Evolutionary conservation across 2,888 invertebrate genomes (phyloP).

Genomic region (Salticus scenicus): DNA sequence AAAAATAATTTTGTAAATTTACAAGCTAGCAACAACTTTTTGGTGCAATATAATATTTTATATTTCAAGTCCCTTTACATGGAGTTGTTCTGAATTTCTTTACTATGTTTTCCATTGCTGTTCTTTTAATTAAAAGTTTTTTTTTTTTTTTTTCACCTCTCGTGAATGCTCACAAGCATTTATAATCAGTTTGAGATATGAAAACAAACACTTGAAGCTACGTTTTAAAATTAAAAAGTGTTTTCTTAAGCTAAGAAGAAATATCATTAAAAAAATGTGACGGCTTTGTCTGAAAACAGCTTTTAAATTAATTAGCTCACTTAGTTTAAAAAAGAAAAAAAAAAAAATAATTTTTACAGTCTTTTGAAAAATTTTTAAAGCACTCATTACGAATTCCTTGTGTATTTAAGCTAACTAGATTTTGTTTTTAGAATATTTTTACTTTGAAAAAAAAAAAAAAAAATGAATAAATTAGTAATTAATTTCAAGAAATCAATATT

Average conservation of each 20-base stretch:
- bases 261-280: neutral
- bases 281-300: conserved; percentile 10
- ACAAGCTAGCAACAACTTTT: no score
- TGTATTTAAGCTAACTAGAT: neutral
- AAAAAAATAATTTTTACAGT: neutral
- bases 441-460: neutral
- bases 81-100: no score
- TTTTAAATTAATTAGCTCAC: conserved; percentile 66
- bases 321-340: conserved; percentile 46
- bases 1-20: no score
- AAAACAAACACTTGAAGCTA: neutral
- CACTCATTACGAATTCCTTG: neutral
- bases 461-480: no score
- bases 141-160: no score
- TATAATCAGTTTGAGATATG: neutral
- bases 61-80: no score
- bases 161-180: neutral
- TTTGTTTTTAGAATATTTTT: no score
- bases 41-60: no score
- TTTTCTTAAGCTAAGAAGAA: neutral
- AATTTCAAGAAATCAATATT: no score
- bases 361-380: neutral
- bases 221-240: neutral
- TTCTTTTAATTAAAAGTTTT: conserved; percentile 3
- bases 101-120: neutral